A percentile compares a stretch with the other conserved stretches of the same genome.
phyloP scores from a whole-genome alignment of 1,140 invertebrate genomes.

The Euura saliciscinereae region DNA sequence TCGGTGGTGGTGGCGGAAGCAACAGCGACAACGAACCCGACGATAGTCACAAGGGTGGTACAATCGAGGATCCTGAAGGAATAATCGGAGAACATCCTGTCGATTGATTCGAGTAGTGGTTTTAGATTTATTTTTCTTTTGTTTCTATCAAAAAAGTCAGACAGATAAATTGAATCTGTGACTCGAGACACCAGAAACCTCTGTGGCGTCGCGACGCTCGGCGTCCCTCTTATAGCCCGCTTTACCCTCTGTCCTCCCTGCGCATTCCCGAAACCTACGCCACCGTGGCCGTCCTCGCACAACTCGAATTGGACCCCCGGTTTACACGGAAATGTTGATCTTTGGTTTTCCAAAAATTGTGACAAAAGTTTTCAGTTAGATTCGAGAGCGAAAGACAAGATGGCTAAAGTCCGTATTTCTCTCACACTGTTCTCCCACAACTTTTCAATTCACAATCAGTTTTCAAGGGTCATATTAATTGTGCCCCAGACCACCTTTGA shows the following conservation, averaged over 20 bases:
- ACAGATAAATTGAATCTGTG: background rate
- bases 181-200: conserved; percentile 23
- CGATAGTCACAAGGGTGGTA: background rate
- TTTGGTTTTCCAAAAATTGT: too few relatives aligned
- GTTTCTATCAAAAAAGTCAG: too few relatives aligned
- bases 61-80: background rate
- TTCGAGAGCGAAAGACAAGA: too few relatives aligned
- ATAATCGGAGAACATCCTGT: conserved; percentile 4
- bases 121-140: too few relatives aligned
- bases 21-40: background rate
- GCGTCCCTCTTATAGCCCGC: conserved; percentile 49
- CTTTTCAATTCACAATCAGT: too few relatives aligned
- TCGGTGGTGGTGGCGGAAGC: background rate
- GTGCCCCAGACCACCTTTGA: too few relatives aligned
- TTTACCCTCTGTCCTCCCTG: conserved; percentile 32
- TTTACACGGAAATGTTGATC: too few relatives aligned
- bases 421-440: too few relatives aligned
- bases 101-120: too few relatives aligned
- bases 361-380: too few relatives aligned
- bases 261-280: conserved; percentile 43
- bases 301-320: conserved; percentile 14
- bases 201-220: conserved; percentile 49
- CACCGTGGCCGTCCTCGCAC: conserved; percentile 15
- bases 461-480: too few relatives aligned
- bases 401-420: too few relatives aligned